These are phyloP conservation scores for Chunga burmeisteri DNA, from an alignment of 2,113 vertebrate genomes.

Conservation along the genomic window DNA sequence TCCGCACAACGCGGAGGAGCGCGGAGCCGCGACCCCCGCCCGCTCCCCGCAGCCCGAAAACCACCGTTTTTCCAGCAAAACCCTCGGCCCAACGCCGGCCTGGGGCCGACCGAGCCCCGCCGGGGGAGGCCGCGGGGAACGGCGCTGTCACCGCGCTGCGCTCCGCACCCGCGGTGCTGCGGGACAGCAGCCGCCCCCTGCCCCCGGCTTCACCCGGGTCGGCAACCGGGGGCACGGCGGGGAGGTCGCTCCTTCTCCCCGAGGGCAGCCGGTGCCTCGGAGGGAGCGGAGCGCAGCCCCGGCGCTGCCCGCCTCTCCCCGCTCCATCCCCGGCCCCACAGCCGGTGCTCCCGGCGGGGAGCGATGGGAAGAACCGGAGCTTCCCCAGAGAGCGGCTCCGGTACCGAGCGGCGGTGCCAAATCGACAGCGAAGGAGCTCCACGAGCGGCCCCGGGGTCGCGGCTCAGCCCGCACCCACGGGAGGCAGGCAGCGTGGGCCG, in stretches of 20 bases:
- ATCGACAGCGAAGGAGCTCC: constrained; percentile 69
- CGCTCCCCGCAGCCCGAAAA: not conserved
- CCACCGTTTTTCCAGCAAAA: not conserved
- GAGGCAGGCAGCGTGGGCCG: not conserved
- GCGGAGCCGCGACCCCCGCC: not conserved
- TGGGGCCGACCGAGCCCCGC: not conserved
- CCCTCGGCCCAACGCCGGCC: not conserved
- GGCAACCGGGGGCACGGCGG: not conserved
- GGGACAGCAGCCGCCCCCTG: not conserved
- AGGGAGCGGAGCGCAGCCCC: not conserved
- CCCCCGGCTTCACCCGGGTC: accelerated
- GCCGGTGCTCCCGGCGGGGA: not conserved
- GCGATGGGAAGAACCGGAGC: too few species aligned
- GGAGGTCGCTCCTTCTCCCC: not conserved
- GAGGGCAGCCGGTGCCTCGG: not conserved
- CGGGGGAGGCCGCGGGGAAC: not conserved
- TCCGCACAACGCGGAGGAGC: not conserved
- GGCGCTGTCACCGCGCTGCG: not conserved
- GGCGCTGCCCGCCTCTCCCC: not conserved
- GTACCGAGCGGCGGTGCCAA: constrained; percentile 67
- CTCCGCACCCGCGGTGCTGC: not conserved
- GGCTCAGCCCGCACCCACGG: not conserved
- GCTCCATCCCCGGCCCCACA: not conserved
- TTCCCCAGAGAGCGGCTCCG: not conserved
- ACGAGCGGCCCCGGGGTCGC: constrained; percentile 48